phyloP scores from a whole-genome alignment of 2,797 vertebrate genomes.

The Anabacerthia variegaticeps region DNA sequence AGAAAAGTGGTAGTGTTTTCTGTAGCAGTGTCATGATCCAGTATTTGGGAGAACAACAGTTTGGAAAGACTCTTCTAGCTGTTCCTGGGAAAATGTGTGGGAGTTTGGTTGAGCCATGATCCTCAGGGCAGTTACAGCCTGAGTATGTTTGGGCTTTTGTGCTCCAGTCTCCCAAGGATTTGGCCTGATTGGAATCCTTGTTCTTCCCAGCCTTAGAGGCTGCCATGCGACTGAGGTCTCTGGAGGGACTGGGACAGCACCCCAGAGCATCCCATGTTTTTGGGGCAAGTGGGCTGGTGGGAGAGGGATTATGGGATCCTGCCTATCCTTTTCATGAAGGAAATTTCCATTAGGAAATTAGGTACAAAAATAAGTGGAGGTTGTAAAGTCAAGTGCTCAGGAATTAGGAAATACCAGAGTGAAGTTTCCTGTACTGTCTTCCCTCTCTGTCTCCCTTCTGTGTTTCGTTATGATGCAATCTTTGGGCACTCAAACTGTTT shows the following conservation, averaged over 20 bases:
- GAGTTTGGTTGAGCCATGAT: background rate
- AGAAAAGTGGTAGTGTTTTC: background rate
- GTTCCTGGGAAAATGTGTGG: background rate
- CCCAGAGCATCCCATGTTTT: background rate
- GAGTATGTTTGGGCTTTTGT: background rate
- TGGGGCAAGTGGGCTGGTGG: background rate
- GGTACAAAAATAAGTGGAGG: background rate
- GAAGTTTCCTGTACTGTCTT: slow-evolving; percentile 24
- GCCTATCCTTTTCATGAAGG: background rate
- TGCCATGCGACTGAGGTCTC: background rate
- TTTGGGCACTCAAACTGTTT: background rate
- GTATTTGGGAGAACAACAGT: background rate
- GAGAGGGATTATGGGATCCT: background rate
- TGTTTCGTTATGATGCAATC: slow-evolving; percentile 32
- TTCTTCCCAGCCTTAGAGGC: background rate
- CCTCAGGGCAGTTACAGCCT: background rate
- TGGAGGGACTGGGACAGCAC: background rate
- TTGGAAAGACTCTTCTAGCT: background rate
- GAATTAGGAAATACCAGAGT: slow-evolving; percentile 46
- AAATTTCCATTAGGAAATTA: slow-evolving; percentile 18
- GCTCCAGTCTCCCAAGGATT: background rate
- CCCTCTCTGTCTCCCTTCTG: background rate
- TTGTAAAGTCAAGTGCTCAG: slow-evolving; percentile 13
- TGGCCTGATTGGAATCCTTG: background rate
- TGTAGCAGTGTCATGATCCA: background rate